Evolutionary conservation across 2,113 vertebrate species (phyloP).

Genomic region (Zeus faber): DNA sequence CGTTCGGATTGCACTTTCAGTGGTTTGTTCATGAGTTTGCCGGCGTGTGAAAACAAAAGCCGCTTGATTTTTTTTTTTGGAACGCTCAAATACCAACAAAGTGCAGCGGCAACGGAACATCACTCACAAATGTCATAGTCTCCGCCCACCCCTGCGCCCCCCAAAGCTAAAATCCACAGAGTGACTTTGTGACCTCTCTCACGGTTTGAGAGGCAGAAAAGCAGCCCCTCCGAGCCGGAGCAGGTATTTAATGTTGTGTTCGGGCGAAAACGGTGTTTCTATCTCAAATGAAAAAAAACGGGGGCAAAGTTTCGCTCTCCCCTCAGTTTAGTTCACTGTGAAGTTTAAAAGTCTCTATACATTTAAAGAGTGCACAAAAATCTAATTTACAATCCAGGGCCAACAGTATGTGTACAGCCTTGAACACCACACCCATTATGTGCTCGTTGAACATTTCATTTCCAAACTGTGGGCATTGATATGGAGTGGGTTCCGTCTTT

Average conservation of each 20-base stretch:
- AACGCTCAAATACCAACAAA: slow-evolving; percentile 19
- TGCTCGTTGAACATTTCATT: too few relatives aligned
- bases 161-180: slow-evolving; percentile 1
- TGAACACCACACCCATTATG: too few relatives aligned
- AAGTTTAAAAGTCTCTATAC: not conserved
- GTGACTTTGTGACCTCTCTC: slow-evolving; percentile 1
- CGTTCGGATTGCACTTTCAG: slow-evolving; percentile 24
- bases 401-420: too few relatives aligned
- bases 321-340: not conserved
- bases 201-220: not conserved
- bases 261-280: too few relatives aligned
- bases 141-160: not conserved
- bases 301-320: not conserved
- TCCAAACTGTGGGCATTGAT: too few relatives aligned
- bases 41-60: slow-evolving; percentile 36
- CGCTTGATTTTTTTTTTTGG: slow-evolving; percentile 25
- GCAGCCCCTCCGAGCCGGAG: too few relatives aligned
- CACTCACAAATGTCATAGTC: slow-evolving; percentile 1
- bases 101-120: slow-evolving; percentile 5
- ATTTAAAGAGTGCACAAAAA: too few relatives aligned
- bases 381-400: too few relatives aligned
- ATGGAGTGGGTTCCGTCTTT: too few relatives aligned
- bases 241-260: too few relatives aligned
- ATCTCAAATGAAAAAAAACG: too few relatives aligned
- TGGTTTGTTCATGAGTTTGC: slow-evolving; percentile 47